These are phyloP conservation scores for Campaea margaritaria DNA, from an alignment of 2,888 invertebrate species.

Conservation along the genomic window DNA sequence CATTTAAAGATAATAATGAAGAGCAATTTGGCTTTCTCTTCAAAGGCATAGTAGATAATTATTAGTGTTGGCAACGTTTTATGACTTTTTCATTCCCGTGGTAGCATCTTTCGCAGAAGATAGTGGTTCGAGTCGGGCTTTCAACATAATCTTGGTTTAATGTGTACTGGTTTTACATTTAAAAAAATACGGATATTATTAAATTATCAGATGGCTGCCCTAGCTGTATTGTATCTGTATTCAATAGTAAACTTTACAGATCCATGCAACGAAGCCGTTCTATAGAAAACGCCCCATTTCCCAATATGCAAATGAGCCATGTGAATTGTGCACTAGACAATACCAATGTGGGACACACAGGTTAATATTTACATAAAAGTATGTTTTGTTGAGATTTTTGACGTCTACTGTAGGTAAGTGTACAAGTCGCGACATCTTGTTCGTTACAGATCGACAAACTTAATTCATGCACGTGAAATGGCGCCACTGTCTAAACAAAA, in stretches of 20 bases:
- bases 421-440: constrained; percentile 43
- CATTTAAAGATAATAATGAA: too few relatives aligned
- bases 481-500: constrained; percentile 14
- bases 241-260: constrained; percentile 3
- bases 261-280: constrained; percentile 24
- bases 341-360: constrained; percentile 66
- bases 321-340: constrained; percentile 75
- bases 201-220: too few relatives aligned
- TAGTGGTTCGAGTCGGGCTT: too few relatives aligned
- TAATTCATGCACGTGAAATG: constrained; percentile 12
- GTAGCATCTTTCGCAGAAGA: too few relatives aligned
- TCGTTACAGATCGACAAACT: constrained; percentile 43
- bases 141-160: too few relatives aligned
- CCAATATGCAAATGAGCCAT: constrained; percentile 78
- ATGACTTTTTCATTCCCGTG: too few relatives aligned
- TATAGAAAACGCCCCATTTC: constrained; percentile 76
- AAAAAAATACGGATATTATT: too few relatives aligned
- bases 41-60: too few relatives aligned
- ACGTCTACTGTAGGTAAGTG: constrained; percentile 44
- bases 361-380: constrained; percentile 64
- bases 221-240: background rate
- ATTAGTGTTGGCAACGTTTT: too few relatives aligned
- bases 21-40: too few relatives aligned
- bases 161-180: too few relatives aligned
- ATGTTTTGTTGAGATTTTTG: constrained; percentile 60